Evolutionary conservation across 2,797 vertebrate genomes (phyloP).

Genomic region (Microctenopoma steveboyesi): DNA sequence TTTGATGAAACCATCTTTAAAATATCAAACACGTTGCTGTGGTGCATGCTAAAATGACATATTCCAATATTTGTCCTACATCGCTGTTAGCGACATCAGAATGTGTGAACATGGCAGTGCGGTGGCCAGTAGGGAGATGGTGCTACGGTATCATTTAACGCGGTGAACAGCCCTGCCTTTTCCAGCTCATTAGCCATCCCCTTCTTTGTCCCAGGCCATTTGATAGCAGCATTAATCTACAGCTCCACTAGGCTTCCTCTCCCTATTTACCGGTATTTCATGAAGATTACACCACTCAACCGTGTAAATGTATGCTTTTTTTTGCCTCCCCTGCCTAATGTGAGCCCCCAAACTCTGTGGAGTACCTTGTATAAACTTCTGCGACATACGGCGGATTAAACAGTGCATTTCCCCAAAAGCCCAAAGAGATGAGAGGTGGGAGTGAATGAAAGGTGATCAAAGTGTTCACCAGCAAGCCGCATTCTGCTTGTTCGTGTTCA

Average conservation of each 20-base stretch:
- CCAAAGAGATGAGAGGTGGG: conserved; percentile 57
- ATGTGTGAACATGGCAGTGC: conserved; percentile 75
- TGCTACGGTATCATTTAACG: conserved; percentile 76
- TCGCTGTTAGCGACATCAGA: conserved; percentile 66
- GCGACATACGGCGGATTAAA: conserved; percentile 70
- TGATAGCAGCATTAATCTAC: conserved; percentile 83
- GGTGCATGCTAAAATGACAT: conserved; percentile 63
- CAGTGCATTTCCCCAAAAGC: conserved; percentile 60
- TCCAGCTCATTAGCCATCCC: conserved; percentile 84
- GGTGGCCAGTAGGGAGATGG: conserved; percentile 73
- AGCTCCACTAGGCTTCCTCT: conserved; percentile 77
- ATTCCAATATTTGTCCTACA: conserved; percentile 75
- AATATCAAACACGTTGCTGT: conserved; percentile 49
- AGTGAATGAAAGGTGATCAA: conserved; percentile 64
- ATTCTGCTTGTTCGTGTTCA: conserved; percentile 35
- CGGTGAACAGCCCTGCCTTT: conserved; percentile 79
- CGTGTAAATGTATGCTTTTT: conserved; percentile 78
- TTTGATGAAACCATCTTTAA: conserved; percentile 63
- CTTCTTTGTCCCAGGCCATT: conserved; percentile 84
- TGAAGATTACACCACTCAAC: conserved; percentile 83
- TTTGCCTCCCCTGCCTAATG: conserved; percentile 55
- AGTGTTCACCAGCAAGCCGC: conserved; percentile 46
- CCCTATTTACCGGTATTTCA: conserved; percentile 82
- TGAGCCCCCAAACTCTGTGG: conserved; percentile 69
- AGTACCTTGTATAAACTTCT: conserved; percentile 74